Evolutionary conservation across 2,888 invertebrate genomes (phyloP).

Genomic region (Trimorus sp.): DNA sequence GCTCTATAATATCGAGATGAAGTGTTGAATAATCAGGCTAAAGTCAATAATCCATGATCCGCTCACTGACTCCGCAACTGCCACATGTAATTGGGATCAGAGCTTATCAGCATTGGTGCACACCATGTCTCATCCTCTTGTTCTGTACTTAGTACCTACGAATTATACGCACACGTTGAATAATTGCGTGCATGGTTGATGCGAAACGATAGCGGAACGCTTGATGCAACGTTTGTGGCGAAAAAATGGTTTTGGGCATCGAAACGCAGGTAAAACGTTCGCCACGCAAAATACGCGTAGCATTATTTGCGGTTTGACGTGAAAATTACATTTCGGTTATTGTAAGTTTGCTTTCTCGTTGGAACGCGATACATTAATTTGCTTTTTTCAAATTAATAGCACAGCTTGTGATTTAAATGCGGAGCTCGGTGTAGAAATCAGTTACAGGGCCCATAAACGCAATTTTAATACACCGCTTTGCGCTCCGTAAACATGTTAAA

Average conservation of each 20-base stretch:
- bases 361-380: too few species aligned
- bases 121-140: slow-evolving; percentile 71
- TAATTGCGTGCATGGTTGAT: slow-evolving; percentile 29
- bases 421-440: neutral
- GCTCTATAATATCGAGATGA: slow-evolving; percentile 35
- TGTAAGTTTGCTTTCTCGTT: too few species aligned
- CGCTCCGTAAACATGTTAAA: neutral
- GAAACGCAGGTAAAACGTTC: too few species aligned
- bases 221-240: neutral
- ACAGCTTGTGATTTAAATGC: neutral
- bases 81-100: slow-evolving; percentile 80
- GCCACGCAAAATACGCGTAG: neutral
- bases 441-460: neutral
- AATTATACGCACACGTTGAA: slow-evolving; percentile 53
- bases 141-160: slow-evolving; percentile 56
- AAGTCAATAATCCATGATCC: slow-evolving; percentile 80
- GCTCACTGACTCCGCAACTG: slow-evolving; percentile 75
- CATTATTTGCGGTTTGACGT: too few species aligned
- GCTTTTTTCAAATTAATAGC: neutral
- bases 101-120: slow-evolving; percentile 78
- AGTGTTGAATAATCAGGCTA: slow-evolving; percentile 70
- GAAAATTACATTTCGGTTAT: too few species aligned
- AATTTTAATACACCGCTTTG: slow-evolving; percentile 5
- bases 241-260: neutral
- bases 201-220: slow-evolving; percentile 15